These are phyloP conservation scores for Eonycteris spelaea DNA, from an alignment of 2,113 vertebrate species.

Conservation along the genomic window DNA sequence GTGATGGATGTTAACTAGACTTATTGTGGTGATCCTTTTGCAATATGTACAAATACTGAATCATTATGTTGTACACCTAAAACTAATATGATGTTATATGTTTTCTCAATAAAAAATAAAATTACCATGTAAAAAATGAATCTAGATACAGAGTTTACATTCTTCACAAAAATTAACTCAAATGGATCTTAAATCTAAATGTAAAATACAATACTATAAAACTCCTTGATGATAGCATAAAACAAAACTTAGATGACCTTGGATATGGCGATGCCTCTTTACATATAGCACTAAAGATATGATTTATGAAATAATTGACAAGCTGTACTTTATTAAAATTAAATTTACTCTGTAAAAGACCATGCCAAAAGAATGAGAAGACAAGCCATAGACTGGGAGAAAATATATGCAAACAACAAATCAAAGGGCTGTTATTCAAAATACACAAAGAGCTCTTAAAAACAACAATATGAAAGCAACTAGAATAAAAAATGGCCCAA, in stretches of 20 bases:
- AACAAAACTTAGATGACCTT: neutral
- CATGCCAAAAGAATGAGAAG: neutral
- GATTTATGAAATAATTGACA: neutral
- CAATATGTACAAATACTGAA: neutral
- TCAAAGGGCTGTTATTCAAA: neutral
- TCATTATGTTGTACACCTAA: neutral
- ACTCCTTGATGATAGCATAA: neutral
- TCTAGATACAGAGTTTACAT: neutral
- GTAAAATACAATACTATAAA: neutral
- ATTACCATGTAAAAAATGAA: neutral
- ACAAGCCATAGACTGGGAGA: neutral
- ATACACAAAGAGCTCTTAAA: neutral
- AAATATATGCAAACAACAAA: neutral
- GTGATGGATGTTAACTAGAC: neutral
- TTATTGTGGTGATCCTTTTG: neutral
- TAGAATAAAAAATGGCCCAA: neutral
- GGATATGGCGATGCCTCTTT: neutral
- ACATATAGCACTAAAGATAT: neutral
- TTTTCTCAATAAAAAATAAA: neutral
- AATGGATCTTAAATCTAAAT: neutral
- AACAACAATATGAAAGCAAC: neutral
- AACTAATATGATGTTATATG: neutral
- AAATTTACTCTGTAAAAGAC: neutral
- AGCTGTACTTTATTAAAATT: neutral
- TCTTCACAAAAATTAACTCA: neutral